These are phyloP conservation scores for Thaumetopoea pityocampa DNA, from an alignment of 1,140 invertebrate genomes.

Conservation along the genomic window DNA sequence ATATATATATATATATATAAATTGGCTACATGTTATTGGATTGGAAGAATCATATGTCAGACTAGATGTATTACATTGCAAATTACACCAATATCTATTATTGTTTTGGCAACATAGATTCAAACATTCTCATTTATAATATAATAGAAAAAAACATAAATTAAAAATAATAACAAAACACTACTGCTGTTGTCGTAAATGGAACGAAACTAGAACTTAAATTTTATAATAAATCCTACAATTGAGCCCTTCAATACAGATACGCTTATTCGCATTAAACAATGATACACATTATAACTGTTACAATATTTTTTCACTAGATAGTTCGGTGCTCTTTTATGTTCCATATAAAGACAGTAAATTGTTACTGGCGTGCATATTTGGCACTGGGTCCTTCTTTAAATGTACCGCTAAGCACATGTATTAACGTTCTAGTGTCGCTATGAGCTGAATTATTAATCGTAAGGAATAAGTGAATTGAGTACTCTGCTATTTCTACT, in stretches of 20 bases:
- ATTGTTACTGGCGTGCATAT: conserved; percentile 57
- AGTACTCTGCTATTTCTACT: conserved; percentile 20
- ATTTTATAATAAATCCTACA: too few species aligned
- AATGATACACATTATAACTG: conserved; percentile 15
- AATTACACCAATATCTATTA: too few species aligned
- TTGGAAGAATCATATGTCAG: too few species aligned
- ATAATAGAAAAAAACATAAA: too few species aligned
- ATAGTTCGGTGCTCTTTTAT: conserved; percentile 43
- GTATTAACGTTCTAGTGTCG: conserved; percentile 39
- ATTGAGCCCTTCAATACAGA: conserved; percentile 4
- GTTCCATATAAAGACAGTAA: conserved; percentile 49
- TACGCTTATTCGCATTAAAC: conserved; percentile 10
- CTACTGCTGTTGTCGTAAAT: conserved; percentile 8
- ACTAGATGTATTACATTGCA: too few species aligned
- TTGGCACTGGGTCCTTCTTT: conserved; percentile 57
- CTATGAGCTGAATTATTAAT: conserved; percentile 46
- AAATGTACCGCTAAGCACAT: conserved; percentile 58
- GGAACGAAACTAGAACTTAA: neutral
- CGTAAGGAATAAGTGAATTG: conserved; percentile 22
- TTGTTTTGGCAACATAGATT: too few species aligned
- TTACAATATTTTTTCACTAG: conserved; percentile 30
- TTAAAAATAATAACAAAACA: too few species aligned
- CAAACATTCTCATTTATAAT: too few species aligned
- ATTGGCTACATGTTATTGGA: too few species aligned
- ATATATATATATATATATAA: too few species aligned